These are phyloP conservation scores for Pogonomyrmex californicus DNA, from an alignment of 1,140 invertebrate species.

Conservation along the genomic window DNA sequence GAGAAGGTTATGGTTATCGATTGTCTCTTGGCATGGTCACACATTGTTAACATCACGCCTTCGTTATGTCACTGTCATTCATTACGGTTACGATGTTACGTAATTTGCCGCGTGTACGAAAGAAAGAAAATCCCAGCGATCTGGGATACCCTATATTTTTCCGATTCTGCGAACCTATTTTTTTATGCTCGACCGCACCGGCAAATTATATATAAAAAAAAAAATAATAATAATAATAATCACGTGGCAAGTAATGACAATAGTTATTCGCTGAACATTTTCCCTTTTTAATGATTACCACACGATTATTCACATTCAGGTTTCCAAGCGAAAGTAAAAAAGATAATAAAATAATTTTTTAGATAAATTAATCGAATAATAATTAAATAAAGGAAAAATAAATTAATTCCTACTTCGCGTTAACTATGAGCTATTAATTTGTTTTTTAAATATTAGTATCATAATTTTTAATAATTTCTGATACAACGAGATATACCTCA, in stretches of 20 bases:
- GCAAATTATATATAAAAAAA: no score
- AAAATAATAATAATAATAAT: no score
- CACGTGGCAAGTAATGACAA: not conserved
- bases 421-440: not conserved
- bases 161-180: not conserved
- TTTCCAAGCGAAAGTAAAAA: not conserved
- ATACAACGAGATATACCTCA: not conserved
- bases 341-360: not conserved
- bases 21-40: conserved; percentile 44
- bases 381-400: not conserved
- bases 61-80: conserved; percentile 52
- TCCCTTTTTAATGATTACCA: not conserved
- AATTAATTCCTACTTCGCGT: not conserved
- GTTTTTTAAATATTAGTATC: not conserved
- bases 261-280: not conserved
- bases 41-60: conserved; percentile 49
- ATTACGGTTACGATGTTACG: conserved; percentile 29
- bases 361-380: not conserved
- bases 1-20: conserved; percentile 48
- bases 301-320: not conserved
- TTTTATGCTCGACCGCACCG: not conserved
- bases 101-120: conserved; percentile 25
- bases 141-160: not conserved
- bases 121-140: conserved; percentile 38
- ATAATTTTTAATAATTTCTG: not conserved